Evolutionary conservation across 2,797 vertebrate species (phyloP).

Genomic region (Erethizon dorsatum): DNA sequence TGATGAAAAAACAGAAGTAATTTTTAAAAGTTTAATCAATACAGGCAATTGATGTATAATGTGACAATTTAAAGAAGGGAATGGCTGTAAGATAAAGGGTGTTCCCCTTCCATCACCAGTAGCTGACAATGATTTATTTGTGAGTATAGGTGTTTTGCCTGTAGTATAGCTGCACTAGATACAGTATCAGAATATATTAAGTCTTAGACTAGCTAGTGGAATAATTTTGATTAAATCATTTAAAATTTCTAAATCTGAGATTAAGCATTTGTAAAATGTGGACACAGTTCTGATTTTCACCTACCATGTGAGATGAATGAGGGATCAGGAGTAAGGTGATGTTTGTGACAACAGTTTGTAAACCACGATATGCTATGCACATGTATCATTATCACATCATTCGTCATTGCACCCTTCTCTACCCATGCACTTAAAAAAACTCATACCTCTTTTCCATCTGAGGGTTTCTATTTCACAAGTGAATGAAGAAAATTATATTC

Average conservation of each 20-base stretch:
- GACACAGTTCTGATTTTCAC: not conserved
- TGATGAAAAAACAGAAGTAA: not conserved
- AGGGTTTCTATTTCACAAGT: not conserved
- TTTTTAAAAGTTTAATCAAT: not conserved
- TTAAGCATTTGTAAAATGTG: not conserved
- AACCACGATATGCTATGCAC: not conserved
- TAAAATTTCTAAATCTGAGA: slow-evolving; percentile 37
- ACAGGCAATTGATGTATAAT: not conserved
- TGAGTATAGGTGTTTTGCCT: not conserved
- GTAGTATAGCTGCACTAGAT: not conserved
- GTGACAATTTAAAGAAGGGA: not conserved
- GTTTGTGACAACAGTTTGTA: not conserved
- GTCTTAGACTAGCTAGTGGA: not conserved
- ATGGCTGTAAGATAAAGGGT: not conserved
- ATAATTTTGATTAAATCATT: not conserved
- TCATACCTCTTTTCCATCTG: not conserved
- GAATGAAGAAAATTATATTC: not conserved
- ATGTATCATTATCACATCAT: not conserved
- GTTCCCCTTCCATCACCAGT: not conserved
- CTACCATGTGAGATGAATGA: not conserved
- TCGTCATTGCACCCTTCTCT: not conserved
- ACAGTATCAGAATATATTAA: not conserved
- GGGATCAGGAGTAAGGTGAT: not conserved
- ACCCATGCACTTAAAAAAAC: not conserved
- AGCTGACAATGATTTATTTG: not conserved